Evolutionary conservation across 2,113 vertebrate species (phyloP).

Genomic region (Choloepus hoffmanni): DNA sequence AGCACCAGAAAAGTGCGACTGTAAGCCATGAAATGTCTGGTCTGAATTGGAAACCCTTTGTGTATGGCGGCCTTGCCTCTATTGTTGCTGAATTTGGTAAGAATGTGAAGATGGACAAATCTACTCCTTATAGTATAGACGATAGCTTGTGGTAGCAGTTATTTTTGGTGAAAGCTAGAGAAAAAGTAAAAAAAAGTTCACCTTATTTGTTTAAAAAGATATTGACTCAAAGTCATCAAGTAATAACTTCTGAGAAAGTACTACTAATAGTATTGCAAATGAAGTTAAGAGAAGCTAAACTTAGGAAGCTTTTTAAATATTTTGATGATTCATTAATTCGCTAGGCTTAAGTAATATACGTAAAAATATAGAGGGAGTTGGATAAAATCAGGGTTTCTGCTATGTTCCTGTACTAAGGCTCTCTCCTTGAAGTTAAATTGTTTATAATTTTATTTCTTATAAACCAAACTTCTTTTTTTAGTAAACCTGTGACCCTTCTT

Average conservation of each 20-base stretch:
- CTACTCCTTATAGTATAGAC: conserved; percentile 19
- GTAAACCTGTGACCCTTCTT: conserved; percentile 26
- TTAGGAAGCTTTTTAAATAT: conserved; percentile 41
- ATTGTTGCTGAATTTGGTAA: conserved; percentile 97
- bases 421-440: conserved; percentile 54
- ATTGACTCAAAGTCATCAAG: conserved; percentile 5
- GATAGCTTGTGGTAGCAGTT: background rate
- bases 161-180: conserved; percentile 30
- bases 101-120: conserved; percentile 76
- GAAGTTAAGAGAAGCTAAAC: conserved; percentile 60
- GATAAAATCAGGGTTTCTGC: background rate
- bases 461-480: background rate
- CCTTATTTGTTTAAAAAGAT: conserved; percentile 50
- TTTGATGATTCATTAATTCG: conserved; percentile 63
- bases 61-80: conserved; percentile 97
- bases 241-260: conserved; percentile 55
- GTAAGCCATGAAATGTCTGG: conserved; percentile 91
- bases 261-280: background rate
- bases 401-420: conserved; percentile 39
- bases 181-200: conserved; percentile 20
- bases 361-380: conserved; percentile 19
- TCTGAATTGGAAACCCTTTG: conserved; percentile 98
- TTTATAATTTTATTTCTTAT: conserved; percentile 54
- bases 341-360: conserved; percentile 41
- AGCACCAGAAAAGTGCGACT: conserved; percentile 89